Evolutionary conservation across 2,113 vertebrate genomes (phyloP).

Genomic region (Bungarus multicinctus): DNA sequence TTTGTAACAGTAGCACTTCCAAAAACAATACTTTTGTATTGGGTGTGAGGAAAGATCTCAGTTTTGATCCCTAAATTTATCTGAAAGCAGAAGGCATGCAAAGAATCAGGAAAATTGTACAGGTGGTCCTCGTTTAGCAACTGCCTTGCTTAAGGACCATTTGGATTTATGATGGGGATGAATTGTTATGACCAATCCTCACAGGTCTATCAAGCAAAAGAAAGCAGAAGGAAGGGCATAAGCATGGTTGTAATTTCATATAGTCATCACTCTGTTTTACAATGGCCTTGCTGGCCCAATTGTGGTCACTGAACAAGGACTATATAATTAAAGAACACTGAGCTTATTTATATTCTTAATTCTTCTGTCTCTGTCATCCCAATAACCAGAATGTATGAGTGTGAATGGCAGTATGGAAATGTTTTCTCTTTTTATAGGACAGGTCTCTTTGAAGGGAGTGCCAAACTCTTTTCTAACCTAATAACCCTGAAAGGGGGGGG

Average conservation of each 20-base stretch:
- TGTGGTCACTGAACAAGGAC: not conserved
- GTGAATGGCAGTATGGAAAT: not conserved
- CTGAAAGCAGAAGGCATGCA: not conserved
- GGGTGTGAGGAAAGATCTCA: not conserved
- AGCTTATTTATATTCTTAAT: not conserved
- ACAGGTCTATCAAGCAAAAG: not conserved
- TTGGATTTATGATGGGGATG: not conserved
- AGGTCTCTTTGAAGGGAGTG: not conserved
- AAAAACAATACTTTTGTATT: conserved; percentile 7
- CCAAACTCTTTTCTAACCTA: not conserved
- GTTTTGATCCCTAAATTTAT: conserved; percentile 14
- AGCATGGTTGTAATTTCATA: not conserved
- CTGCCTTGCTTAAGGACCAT: not conserved
- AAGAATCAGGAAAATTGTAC: not conserved
- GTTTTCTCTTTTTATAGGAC: not conserved
- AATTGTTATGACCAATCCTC: not conserved
- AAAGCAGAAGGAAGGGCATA: not conserved
- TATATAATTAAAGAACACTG: not conserved
- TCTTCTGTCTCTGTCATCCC: not conserved
- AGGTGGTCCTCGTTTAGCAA: not conserved
- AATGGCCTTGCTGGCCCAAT: not conserved
- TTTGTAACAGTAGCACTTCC: not conserved
- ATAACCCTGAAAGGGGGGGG: fast-evolving
- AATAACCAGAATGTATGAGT: not conserved
- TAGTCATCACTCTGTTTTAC: not conserved